Evolutionary conservation across 2,113 vertebrate species (phyloP), one percentile per base, ranked within the genome.

Genomic region (Argyrosomus japonicus): DNA sequence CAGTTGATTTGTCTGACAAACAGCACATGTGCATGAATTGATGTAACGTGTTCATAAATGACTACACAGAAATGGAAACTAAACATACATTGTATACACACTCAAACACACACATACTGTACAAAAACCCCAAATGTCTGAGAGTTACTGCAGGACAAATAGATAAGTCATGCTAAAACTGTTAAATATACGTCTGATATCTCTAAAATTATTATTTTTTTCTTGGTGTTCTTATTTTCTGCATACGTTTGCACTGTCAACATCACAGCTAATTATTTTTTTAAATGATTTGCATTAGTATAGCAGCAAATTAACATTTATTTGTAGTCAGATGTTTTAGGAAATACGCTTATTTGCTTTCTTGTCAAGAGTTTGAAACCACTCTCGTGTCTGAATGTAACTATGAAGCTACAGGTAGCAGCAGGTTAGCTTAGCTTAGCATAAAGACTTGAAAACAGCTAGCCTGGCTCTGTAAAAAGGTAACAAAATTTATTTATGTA

Each of bases 1-100:
- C 36, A 32, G 32, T 45, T 57, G 40, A 70, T 18, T 73, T 61
- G 53, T 54, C 17, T 80, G 65, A 64, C 51, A 54, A 40, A 43
- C 29, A 47, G 11, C 61, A 75, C 15, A 53, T 11, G 8, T 56
- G 48, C 58, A 57, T 61, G 21, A 51, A 51, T 23, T 14, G 15
- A 27, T 23, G n/a, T n/a, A n/a, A 2, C 36, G 14, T 36, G 57
- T 62, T 56, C 1, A 48, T 21, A 36, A 60, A 63, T 25, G 1
- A 70, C 12, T 14, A 40, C 2, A 78, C 53, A 62, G 56, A 47
- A 62, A 78, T 6, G 29, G 12, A 62, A 56, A 68, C 18, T 50
- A 58, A 69, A 70, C 40, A 84, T 69, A 4, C 40, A 32, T 51
- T 32, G 2, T 65, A 57, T 25, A n/a, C 12, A 62, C 19, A 63